Evolutionary conservation across 2,797 vertebrate genomes (phyloP).

Genomic region (Cuniculus paca): DNA sequence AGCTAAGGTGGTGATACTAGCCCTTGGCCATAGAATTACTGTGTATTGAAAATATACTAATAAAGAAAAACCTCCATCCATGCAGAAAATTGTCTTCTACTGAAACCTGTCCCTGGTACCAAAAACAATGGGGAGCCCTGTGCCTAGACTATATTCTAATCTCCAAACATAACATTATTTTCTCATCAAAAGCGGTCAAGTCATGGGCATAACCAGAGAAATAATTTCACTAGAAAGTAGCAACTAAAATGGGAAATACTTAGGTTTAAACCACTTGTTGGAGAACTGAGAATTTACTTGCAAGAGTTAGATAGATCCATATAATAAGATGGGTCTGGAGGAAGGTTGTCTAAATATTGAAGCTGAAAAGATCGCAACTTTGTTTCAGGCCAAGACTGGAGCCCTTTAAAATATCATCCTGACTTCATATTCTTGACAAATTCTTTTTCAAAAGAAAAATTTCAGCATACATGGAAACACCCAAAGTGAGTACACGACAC

Average conservation of each 20-base stretch:
- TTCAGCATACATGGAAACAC: conserved; percentile 19
- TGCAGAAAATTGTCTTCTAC: not conserved
- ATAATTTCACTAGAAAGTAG: not conserved
- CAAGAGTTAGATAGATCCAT: not conserved
- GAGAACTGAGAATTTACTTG: not conserved
- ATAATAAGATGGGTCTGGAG: not conserved
- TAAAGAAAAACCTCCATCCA: not conserved
- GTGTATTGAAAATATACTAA: not conserved
- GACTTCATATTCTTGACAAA: conserved; percentile 47
- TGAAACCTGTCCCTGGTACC: not conserved
- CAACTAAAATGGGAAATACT: not conserved
- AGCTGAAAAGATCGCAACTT: not conserved
- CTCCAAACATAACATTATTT: not conserved
- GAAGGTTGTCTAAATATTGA: not conserved
- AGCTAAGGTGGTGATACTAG: not conserved
- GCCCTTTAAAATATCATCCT: conserved; percentile 54
- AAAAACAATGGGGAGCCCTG: not conserved
- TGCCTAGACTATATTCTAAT: not conserved
- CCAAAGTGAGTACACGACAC: not conserved
- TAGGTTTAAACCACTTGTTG: not conserved
- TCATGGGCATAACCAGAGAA: not conserved
- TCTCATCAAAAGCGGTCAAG: not conserved
- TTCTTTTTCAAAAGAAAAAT: conserved; percentile 48
- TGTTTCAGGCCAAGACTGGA: not conserved
- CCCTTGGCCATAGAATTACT: not conserved